Conservation (phyloP, 1,140 invertebrate species). For the Cydia strobilella region DNA sequence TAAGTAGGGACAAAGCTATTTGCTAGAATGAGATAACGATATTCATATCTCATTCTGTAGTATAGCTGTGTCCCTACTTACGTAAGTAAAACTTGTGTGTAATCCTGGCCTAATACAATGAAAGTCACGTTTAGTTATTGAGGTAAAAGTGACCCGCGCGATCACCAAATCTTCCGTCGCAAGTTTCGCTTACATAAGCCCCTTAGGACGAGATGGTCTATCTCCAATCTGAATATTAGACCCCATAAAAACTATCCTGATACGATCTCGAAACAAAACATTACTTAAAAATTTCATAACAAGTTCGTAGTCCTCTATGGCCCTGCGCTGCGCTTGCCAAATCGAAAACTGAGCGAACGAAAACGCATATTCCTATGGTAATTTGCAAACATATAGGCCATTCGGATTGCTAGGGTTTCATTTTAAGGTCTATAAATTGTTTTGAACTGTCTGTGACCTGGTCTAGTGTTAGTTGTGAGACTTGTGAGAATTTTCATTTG, state of each 20-base stretch:
- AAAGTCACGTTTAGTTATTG: too few species aligned
- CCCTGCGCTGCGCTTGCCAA: conserved; percentile 8
- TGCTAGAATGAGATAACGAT: too few species aligned
- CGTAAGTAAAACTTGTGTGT: too few species aligned
- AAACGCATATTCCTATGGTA: conserved; percentile 5
- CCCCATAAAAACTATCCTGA: background rate
- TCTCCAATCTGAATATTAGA: background rate
- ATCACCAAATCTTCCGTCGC: too few species aligned
- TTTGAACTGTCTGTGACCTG: background rate
- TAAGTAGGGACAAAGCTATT: too few species aligned
- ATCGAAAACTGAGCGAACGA: conserved; percentile 25
- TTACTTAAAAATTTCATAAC: conserved; percentile 30
- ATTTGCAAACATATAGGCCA: conserved; percentile 27
- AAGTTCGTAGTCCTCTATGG: background rate
- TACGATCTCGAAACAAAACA: conserved; percentile 26
- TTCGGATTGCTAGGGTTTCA: conserved; percentile 6
- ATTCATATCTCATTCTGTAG: too few species aligned
- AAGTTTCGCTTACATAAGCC: too few species aligned
- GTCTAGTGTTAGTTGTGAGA: background rate
- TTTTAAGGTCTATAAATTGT: conserved; percentile 21
- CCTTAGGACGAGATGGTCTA: too few species aligned
- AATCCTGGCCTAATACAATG: too few species aligned
- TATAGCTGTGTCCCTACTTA: too few species aligned
- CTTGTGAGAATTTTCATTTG: too few species aligned
- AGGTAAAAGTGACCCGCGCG: too few species aligned